Conservation (phyloP, 2,797 vertebrate species). For the Crenichthys baileyi region DNA sequence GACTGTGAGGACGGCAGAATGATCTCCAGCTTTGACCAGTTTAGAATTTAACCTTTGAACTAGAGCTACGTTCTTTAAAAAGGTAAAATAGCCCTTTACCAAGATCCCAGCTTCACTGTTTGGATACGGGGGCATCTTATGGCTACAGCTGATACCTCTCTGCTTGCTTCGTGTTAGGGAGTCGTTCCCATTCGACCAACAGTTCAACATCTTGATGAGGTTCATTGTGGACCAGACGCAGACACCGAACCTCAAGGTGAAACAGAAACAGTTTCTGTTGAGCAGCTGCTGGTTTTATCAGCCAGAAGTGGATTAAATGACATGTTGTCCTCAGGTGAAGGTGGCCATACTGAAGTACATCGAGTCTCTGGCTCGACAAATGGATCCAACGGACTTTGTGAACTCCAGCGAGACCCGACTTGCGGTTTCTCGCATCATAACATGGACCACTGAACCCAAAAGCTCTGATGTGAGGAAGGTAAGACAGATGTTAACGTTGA, state of each 20-base stretch:
- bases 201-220: conserved; percentile 98
- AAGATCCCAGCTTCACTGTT: neutral
- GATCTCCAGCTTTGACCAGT: neutral
- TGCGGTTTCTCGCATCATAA: conserved; percentile 97
- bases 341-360: conserved; percentile 97
- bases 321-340: conserved; percentile 85
- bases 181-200: conserved; percentile 96
- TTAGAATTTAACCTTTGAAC: neutral
- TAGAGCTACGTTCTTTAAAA: too few species aligned
- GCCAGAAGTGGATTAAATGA: neutral
- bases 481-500: neutral
- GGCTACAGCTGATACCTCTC: too few species aligned
- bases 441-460: conserved; percentile 98
- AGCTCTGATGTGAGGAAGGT: conserved; percentile 99
- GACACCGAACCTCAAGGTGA: conserved; percentile 93
- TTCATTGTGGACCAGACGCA: conserved; percentile 99
- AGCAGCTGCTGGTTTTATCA: neutral
- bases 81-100: neutral
- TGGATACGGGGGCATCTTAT: neutral
- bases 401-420: conserved; percentile 97
- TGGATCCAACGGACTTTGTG: conserved; percentile 95
- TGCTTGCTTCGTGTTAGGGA: conserved; percentile 79
- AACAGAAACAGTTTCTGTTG: too few species aligned
- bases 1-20: neutral
- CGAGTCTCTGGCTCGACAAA: conserved; percentile 92